Percentiles rank a stretch among this genome's conserved stretches.
Evolutionary conservation across 1,140 invertebrate species (phyloP).

Genomic region (Globodera ellingtonae): DNA sequence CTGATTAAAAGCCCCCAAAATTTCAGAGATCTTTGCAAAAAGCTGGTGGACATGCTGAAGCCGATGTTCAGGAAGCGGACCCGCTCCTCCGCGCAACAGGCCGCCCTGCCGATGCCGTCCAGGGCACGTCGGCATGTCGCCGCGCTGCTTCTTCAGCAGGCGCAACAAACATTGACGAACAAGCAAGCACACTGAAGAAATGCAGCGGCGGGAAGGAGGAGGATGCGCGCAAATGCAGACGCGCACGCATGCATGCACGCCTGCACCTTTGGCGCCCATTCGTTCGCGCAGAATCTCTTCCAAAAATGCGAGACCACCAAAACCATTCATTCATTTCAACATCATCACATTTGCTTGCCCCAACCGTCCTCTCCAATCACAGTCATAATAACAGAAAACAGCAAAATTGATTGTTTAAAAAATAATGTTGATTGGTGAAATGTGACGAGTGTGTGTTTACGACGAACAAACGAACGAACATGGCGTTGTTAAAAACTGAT

Average conservation of each 20-base stretch:
- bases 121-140: conserved; percentile 8
- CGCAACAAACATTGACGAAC: background rate
- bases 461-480: too few relatives aligned
- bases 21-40: conserved; percentile 22
- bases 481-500: too few relatives aligned
- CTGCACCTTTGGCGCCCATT: background rate
- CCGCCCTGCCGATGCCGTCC: background rate
- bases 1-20: too few relatives aligned
- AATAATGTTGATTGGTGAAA: too few relatives aligned
- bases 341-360: too few relatives aligned
- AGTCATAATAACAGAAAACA: too few relatives aligned
- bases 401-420: too few relatives aligned
- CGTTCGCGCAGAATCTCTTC: background rate
- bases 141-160: conserved; percentile 7
- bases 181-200: background rate
- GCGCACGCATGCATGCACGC: too few relatives aligned
- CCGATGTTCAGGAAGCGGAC: conserved; percentile 37
- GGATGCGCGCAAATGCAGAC: background rate
- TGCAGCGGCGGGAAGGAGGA: background rate
- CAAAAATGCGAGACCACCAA: background rate
- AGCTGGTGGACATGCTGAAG: conserved; percentile 37
- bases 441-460: too few relatives aligned
- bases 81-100: too few relatives aligned
- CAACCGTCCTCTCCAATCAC: too few relatives aligned
- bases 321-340: too few relatives aligned